These are phyloP conservation scores for Tinamus guttatus DNA, from an alignment of 2,113 vertebrate species.

Conservation along the genomic window DNA sequence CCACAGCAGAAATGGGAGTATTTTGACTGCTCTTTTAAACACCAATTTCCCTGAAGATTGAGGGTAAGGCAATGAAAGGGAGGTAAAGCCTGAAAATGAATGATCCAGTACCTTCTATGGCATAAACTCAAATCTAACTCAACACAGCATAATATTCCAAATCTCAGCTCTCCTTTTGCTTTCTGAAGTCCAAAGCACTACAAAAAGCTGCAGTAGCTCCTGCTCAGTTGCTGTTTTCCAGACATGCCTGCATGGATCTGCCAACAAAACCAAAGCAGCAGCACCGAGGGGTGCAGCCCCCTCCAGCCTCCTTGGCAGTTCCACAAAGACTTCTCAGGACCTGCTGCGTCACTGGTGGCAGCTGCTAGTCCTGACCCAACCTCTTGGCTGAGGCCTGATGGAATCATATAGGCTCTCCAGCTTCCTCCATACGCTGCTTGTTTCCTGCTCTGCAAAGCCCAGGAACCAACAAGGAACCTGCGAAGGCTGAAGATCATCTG, in stretches of 20 bases:
- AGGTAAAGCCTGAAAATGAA: neutral
- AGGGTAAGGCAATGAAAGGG: neutral
- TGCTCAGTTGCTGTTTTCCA: fast-evolving
- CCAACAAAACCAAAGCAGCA: neutral
- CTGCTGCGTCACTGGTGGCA: neutral
- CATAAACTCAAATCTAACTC: neutral
- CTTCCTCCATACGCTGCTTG: neutral
- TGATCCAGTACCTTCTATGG: fast-evolving
- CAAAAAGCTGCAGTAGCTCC: fast-evolving
- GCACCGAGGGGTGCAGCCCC: neutral
- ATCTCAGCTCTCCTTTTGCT: neutral
- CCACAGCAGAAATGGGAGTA: neutral
- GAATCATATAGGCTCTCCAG: neutral
- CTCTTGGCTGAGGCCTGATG: neutral
- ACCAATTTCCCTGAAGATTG: neutral
- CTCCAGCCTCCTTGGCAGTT: neutral
- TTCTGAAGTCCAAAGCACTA: neutral
- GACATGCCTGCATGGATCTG: neutral
- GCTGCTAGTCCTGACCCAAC: neutral
- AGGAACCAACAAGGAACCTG: neutral
- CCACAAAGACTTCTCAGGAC: neutral
- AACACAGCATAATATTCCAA: neutral
- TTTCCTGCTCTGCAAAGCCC: neutral
- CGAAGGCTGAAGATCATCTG: neutral
- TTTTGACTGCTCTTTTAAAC: neutral